Evolutionary conservation across 2,797 vertebrate genomes (phyloP), one percentile per base, ranked within the genome.

Genomic region (Gambelia wislizenii): DNA sequence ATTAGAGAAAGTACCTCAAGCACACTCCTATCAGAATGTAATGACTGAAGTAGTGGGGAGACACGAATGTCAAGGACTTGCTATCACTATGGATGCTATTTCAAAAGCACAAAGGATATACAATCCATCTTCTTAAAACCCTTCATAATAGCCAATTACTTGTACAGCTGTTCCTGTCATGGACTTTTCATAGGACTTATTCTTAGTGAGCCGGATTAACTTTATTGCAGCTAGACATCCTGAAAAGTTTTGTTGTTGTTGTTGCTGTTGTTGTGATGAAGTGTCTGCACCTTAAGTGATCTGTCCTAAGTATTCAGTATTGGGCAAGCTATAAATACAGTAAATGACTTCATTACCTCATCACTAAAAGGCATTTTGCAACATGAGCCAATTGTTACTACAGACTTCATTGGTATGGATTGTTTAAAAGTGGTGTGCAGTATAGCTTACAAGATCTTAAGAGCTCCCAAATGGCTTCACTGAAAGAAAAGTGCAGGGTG

Each of bases 311-410:
- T 13, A 54, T 42, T 52, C 59, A 42, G 7, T 77, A 69, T 22
- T 20, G 52, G 64, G 18, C 64, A 59, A 30, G 2, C 12, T 39
- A 52, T 86, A 80, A 69, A 59, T n/a, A n/a, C n/a, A n/a, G n/a
- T 70, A 47, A 74, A 78, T 9, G 49, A 30, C 33, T 86, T 44
- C 67, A 89, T 80, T 80, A 82, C 8, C 70, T 86, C 36, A 76
- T 74, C 27, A 64, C 39, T 69, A 74, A 33, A 10, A 67, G 27
- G 30, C 25, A 56, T 25, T 82, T 74, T 18, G 27, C 67, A 47
- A n/a, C 13, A n/a, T 75, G 36, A 44, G 54, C 13, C 56, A 64
- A 25, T 49, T 83, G 30, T 56, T 86, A 33, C 16, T 42, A 25
- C 1, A 74, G 14, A 6, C 52, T 85, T 85, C 77, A 74, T n/a